Conservation (phyloP, 2,113 vertebrate genomes). For the Suricata suricatta region DNA sequence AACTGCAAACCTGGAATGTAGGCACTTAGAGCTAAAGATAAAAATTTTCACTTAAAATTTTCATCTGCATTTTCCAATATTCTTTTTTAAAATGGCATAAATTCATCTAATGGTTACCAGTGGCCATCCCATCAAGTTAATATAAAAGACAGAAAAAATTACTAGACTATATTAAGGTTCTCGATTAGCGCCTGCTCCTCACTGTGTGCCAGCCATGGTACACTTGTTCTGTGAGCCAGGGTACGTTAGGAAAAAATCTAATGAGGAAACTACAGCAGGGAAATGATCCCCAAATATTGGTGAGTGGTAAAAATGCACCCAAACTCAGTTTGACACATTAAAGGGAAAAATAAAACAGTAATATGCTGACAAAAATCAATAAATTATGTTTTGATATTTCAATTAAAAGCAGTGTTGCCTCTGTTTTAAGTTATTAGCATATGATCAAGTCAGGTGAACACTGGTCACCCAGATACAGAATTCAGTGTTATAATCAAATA, state of each 20-base stretch:
- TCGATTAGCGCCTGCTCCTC: background rate
- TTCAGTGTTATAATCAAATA: conserved; percentile 18
- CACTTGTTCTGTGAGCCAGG: background rate
- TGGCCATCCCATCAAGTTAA: conserved; percentile 8
- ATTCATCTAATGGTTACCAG: background rate
- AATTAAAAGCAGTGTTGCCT: conserved; percentile 25
- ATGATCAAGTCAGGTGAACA: background rate
- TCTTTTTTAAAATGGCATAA: background rate
- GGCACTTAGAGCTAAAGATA: background rate
- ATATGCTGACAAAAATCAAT: background rate
- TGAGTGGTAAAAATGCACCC: background rate
- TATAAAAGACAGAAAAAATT: background rate
- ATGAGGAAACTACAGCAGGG: background rate
- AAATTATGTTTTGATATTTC: background rate
- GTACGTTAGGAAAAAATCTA: background rate
- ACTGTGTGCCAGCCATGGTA: background rate
- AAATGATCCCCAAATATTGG: background rate
- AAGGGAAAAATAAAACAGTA: background rate
- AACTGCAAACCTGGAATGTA: background rate
- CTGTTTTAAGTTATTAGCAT: conserved; percentile 1
- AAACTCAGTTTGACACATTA: background rate
- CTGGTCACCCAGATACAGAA: background rate
- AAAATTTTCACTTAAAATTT: conserved; percentile 27
- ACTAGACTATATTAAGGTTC: background rate
- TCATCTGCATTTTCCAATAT: conserved; percentile 19